Evolutionary conservation across 2,888 invertebrate genomes (phyloP).

Genomic region (Sphaerophoria rueppellii): DNA sequence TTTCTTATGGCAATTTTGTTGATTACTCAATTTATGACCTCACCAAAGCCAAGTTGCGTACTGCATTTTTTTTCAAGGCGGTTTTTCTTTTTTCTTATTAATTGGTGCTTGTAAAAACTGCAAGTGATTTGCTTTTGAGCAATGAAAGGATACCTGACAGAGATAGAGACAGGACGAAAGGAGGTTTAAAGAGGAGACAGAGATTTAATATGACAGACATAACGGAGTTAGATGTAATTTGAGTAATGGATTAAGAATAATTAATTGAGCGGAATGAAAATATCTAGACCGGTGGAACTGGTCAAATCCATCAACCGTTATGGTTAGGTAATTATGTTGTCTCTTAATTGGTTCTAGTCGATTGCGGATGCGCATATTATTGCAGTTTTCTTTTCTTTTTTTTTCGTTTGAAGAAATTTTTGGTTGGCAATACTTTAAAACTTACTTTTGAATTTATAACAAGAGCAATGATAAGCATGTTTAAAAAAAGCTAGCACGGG

Average conservation of each 20-base stretch:
- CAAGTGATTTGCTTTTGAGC: slow-evolving; percentile 46
- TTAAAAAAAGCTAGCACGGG: too few species aligned
- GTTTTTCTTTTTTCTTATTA: background rate
- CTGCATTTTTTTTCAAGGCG: slow-evolving; percentile 13
- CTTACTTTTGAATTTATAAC: too few species aligned
- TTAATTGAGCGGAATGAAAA: slow-evolving; percentile 39
- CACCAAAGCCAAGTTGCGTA: slow-evolving; percentile 10
- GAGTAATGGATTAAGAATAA: slow-evolving; percentile 28
- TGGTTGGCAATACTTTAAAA: too few species aligned
- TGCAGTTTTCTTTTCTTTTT: too few species aligned
- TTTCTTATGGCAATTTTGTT: slow-evolving; percentile 40
- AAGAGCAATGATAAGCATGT: too few species aligned
- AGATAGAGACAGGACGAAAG: background rate
- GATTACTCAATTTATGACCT: slow-evolving; percentile 64
- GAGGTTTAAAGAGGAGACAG: background rate
- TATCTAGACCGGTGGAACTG: slow-evolving; percentile 17
- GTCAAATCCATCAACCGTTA: slow-evolving; percentile 26
- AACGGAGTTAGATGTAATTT: slow-evolving; percentile 45
- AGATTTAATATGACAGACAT: slow-evolving; percentile 48
- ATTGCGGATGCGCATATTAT: background rate
- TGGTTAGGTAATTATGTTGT: slow-evolving; percentile 32
- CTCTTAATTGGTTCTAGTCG: background rate
- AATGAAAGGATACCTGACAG: background rate
- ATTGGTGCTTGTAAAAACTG: slow-evolving; percentile 43
- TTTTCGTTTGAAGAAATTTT: too few species aligned